A percentile compares a stretch with the other conserved stretches of the same genome.
Evolutionary conservation across 2,113 vertebrate species (phyloP).

Genomic region (Halichoerus grypus): DNA sequence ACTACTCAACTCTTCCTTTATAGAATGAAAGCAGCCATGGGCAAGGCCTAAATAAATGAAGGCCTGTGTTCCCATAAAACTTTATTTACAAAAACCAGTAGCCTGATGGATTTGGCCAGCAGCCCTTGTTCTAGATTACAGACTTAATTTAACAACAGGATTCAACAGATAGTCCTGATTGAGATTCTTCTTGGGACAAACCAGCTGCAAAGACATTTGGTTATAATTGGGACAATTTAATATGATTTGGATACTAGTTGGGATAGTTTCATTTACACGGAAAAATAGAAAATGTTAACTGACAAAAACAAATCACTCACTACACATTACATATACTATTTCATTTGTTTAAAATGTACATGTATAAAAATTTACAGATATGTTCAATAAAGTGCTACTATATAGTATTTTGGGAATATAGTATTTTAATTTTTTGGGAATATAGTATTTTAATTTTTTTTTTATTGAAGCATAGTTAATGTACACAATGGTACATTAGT

Average conservation of each 20-base stretch:
- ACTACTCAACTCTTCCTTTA: background rate
- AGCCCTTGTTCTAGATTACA: background rate
- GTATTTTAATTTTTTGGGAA: constrained; percentile 20
- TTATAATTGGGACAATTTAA: background rate
- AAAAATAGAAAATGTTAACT: background rate
- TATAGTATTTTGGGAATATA: background rate
- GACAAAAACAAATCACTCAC: background rate
- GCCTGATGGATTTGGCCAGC: background rate
- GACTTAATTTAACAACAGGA: background rate
- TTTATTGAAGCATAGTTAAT: background rate
- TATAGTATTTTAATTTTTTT: constrained; percentile 24
- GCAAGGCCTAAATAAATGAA: background rate
- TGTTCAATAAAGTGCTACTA: background rate
- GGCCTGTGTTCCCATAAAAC: background rate
- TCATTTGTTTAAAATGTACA: background rate
- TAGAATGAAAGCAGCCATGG: background rate
- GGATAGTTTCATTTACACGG: background rate
- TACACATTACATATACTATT: background rate
- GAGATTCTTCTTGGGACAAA: background rate
- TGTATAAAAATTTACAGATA: background rate
- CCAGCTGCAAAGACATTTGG: background rate
- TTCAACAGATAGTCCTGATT: background rate
- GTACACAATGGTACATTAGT: background rate
- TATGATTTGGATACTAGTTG: background rate
- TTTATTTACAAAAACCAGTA: constrained; percentile 27